Evolutionary conservation across 2,797 vertebrate genomes (phyloP).

Genomic region (Picus viridis): DNA sequence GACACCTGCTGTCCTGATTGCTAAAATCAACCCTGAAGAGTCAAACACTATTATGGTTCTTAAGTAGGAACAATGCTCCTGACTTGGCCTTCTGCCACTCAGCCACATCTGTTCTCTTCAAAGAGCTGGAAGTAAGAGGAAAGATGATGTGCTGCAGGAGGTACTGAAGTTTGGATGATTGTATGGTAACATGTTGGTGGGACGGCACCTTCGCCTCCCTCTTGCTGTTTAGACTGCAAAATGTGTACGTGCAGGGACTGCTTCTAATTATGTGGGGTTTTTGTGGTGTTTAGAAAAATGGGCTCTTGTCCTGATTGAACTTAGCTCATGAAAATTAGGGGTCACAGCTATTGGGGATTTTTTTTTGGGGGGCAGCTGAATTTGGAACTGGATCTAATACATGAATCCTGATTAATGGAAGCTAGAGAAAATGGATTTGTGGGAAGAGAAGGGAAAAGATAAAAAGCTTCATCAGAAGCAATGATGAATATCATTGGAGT

Average conservation of each 20-base stretch:
- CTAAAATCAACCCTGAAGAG: conserved; percentile 42
- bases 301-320: background rate
- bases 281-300: background rate
- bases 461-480: background rate
- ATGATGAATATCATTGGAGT: background rate
- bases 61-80: conserved; percentile 21
- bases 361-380: background rate
- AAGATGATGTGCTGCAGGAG: background rate
- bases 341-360: background rate
- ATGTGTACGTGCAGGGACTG: background rate
- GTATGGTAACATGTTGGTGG: fast-evolving
- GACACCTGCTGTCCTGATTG: conserved; percentile 49
- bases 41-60: background rate
- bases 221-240: background rate
- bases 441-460: background rate
- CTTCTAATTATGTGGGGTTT: background rate
- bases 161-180: background rate
- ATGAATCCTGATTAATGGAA: background rate
- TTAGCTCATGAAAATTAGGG: background rate
- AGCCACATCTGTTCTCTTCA: conserved; percentile 26
- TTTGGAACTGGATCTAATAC: background rate
- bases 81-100: conserved; percentile 2
- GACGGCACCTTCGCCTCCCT: background rate
- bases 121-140: background rate
- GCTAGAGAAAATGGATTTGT: background rate